These are phyloP conservation scores for Toxotes chatareus DNA, from an alignment of 2,113 vertebrate species.

Conservation along the genomic window DNA sequence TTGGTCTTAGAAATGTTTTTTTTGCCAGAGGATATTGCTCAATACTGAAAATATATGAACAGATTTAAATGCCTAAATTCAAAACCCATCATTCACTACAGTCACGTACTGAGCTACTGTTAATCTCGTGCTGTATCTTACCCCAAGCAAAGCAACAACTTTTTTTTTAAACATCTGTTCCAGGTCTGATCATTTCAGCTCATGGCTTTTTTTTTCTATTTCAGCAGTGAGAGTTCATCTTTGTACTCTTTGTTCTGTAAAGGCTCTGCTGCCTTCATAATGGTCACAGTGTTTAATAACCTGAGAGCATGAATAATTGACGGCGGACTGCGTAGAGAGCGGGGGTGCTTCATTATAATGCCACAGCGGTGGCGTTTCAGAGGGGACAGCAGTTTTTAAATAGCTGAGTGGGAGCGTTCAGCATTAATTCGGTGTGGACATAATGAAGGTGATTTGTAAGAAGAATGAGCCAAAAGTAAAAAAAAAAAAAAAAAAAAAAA, in stretches of 20 bases:
- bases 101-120: background rate
- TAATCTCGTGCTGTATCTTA: background rate
- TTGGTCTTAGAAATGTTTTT: background rate
- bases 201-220: background rate
- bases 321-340: background rate
- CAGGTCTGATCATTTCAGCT: conserved; percentile 3
- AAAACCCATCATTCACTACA: background rate
- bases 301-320: conserved; percentile 71
- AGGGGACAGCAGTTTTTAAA: conserved; percentile 69
- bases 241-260: background rate
- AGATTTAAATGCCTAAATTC: background rate
- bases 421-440: conserved; percentile 64
- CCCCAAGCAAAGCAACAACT: background rate
- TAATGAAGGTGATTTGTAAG: conserved; percentile 31
- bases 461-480: conserved; percentile 10
- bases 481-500: no score
- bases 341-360: conserved; percentile 57
- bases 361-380: conserved; percentile 25
- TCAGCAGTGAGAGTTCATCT: conserved; percentile 20
- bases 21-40: background rate
- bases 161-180: background rate
- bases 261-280: conserved; percentile 29
- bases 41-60: background rate
- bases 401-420: conserved; percentile 72
- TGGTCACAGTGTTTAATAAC: conserved; percentile 60